Base-by-base conservation (phyloP, 2,888 invertebrate genomes). In the Acanthosepion esculentum region DNA sequence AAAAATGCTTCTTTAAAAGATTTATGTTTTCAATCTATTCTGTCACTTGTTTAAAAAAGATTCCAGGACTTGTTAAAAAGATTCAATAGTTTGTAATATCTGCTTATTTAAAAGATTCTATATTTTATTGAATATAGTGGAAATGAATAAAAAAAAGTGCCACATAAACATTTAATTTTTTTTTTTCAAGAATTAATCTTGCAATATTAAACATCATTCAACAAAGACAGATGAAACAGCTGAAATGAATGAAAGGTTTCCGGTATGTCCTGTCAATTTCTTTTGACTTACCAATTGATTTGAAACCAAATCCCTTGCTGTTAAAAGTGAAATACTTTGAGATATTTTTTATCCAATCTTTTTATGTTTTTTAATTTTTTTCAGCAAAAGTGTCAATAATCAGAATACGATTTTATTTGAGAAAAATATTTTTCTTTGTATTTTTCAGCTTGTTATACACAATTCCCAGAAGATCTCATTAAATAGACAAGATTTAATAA, bases 301-400 rank as follows among this genome's bases (percentile, higher is more conserved):
- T 78, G n/a, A 78, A 78, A 78, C 78, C 20, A 78, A 78, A n/a
- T 78, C 78, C 78, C 78, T n/a, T n/a, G 78, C 78, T 78, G n/a
- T 78, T 78, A n/a, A 78, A 78, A 78, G n/a, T 78, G 78, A 78
- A 78, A 78, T 78, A 15, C 78, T 78, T 78, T n/a, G 18, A 78
- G 15, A 78, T 78, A 78, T 78, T 78, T 78, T 78, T 78, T n/a
- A 78, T 78, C 78, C 78, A n/a, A n/a, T 10, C 3, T n/a, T 78
- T 78, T 78, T 78, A 0, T 78, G 10, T 78, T 78, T 29, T 26
- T 78, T n/a, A 15, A n/a, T n/a, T n/a, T 59, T 59, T 59, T 6
- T n/a, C n/a, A n/a, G n/a, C 78, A n/a, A 78, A 78, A n/a, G 78
- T 78, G 78, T 78, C 78, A 78, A 78, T 78, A 78, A 78, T n/a